phyloP scores from a whole-genome alignment of 2,888 invertebrate species.

The Caenorhabditis wallacei region DNA sequence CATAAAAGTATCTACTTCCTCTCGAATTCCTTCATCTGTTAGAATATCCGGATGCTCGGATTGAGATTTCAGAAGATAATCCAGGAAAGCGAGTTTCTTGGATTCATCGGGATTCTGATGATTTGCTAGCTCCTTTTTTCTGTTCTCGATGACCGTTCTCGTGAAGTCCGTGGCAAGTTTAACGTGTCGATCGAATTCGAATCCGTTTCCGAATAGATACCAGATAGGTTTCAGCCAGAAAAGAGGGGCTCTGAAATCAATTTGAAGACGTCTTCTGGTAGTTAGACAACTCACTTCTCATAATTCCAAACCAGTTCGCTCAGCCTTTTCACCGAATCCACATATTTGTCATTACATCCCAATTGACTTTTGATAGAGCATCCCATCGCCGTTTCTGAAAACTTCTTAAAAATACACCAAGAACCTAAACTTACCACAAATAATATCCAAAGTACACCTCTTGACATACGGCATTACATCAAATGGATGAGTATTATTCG shows the following conservation, averaged over 20 bases:
- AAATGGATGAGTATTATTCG: slow-evolving; percentile 79
- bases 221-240: slow-evolving; percentile 86
- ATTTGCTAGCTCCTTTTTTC: slow-evolving; percentile 19
- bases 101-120: background rate
- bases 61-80: slow-evolving; percentile 84
- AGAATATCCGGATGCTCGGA: slow-evolving; percentile 80
- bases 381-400: slow-evolving; percentile 78
- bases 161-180: slow-evolving; percentile 73
- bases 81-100: slow-evolving; percentile 84
- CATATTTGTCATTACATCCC: slow-evolving; percentile 72
- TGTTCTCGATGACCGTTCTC: slow-evolving; percentile 63
- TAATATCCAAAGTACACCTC: slow-evolving; percentile 85
- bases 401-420: background rate
- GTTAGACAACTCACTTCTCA: slow-evolving; percentile 36
- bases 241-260: slow-evolving; percentile 26
- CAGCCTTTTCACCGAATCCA: slow-evolving; percentile 68
- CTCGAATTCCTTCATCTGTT: slow-evolving; percentile 84
- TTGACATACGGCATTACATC: slow-evolving; percentile 85
- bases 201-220: slow-evolving; percentile 85
- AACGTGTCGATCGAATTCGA: slow-evolving; percentile 67
- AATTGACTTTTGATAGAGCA: slow-evolving; percentile 69
- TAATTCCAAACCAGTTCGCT: slow-evolving; percentile 72
- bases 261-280: no score
- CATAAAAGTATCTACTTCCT: slow-evolving; percentile 84
- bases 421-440: slow-evolving; percentile 69